phyloP scores from a whole-genome alignment of 2,888 invertebrate species.

The Parnassius apollo region DNA sequence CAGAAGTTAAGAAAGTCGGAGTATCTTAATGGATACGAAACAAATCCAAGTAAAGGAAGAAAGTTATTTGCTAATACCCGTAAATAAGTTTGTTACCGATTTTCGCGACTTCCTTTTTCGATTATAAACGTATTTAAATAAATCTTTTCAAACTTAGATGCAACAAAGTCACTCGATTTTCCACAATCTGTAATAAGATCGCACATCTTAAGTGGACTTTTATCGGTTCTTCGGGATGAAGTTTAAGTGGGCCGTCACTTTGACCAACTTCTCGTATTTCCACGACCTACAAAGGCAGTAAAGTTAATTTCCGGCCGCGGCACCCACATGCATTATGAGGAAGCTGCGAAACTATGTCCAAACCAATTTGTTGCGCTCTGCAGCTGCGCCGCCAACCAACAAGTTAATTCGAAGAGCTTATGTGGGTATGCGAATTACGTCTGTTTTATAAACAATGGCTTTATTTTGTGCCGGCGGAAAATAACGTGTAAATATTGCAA shows the following conservation, averaged over 20 bases:
- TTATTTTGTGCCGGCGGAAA: not conserved
- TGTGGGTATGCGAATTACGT: not conserved
- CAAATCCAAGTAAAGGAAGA: too few relatives aligned
- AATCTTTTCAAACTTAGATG: not conserved
- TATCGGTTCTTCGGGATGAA: conserved; percentile 16
- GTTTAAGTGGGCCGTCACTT: conserved; percentile 25
- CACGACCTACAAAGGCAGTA: conserved; percentile 24
- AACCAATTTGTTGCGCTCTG: conserved; percentile 20
- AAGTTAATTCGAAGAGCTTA: conserved; percentile 7
- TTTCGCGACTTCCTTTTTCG: too few relatives aligned
- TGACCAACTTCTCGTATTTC: conserved; percentile 19
- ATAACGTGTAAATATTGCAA: not conserved
- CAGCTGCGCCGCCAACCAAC: conserved; percentile 3
- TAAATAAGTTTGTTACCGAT: too few relatives aligned
- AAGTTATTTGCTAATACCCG: too few relatives aligned
- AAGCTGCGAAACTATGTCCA: conserved; percentile 18
- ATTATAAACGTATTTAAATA: too few relatives aligned
- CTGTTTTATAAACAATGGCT: conserved; percentile 5
- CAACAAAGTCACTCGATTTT: conserved; percentile 2
- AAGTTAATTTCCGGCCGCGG: conserved; percentile 23
- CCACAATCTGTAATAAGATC: conserved; percentile 18
- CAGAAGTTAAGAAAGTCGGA: too few relatives aligned
- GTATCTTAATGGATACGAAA: too few relatives aligned
- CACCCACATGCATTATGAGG: conserved; percentile 20
- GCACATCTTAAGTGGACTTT: conserved; percentile 13